phyloP scores from a whole-genome alignment of 2,888 invertebrate genomes.

The Caradrina kadenii region DNA sequence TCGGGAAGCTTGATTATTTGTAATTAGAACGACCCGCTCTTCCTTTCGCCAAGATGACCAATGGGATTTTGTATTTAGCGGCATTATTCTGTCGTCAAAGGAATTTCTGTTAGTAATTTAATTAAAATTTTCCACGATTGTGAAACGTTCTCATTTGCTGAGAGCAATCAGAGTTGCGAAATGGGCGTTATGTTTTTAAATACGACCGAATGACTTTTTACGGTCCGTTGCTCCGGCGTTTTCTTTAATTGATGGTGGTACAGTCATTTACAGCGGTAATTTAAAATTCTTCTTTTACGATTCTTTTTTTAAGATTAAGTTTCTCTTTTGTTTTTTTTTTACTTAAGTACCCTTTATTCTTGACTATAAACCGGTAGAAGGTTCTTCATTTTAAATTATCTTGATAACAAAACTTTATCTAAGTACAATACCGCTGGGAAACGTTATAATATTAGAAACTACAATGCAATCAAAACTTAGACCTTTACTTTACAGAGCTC shows the following conservation, averaged over 20 bases:
- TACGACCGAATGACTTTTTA: conserved; percentile 66
- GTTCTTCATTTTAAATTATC: conserved; percentile 1
- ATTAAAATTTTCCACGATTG: conserved; percentile 78
- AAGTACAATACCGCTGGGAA: conserved; percentile 4
- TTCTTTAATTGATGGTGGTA: conserved; percentile 60
- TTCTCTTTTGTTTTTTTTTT: conserved; percentile 21
- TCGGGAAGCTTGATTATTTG: conserved; percentile 89
- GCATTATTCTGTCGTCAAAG: conserved; percentile 76
- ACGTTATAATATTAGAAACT: conserved; percentile 53
- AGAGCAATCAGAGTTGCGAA: conserved; percentile 75
- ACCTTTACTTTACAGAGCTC: conserved; percentile 52
- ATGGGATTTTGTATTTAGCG: conserved; percentile 86
- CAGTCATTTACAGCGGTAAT: conserved; percentile 50
- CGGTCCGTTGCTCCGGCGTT: conserved; percentile 52
- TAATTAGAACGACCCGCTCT: conserved; percentile 89
- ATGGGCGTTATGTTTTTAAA: conserved; percentile 76
- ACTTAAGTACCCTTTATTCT: background rate
- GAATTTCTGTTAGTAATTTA: conserved; percentile 79
- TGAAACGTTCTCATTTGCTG: conserved; percentile 77
- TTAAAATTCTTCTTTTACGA: conserved; percentile 52
- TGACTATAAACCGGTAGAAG: background rate
- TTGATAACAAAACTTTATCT: conserved; percentile 17
- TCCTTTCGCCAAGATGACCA: conserved; percentile 88
- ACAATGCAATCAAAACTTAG: conserved; percentile 49
- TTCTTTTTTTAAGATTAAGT: conserved; percentile 24